phyloP scores from a whole-genome alignment of 2,113 vertebrate genomes.

The Ginglymostoma cirratum region DNA sequence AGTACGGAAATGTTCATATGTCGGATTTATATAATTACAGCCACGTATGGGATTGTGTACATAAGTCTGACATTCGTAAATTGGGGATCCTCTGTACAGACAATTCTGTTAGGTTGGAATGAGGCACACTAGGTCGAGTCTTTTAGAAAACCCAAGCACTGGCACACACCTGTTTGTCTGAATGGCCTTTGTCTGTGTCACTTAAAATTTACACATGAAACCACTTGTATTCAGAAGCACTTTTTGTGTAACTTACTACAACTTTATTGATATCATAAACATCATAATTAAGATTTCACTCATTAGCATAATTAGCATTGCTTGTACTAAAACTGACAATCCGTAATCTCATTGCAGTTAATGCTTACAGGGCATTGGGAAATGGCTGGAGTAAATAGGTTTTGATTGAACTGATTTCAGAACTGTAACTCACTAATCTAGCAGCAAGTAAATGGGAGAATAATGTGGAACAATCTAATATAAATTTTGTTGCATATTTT shows the following conservation, averaged over 20 bases:
- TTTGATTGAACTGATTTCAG: not conserved
- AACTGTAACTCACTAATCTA: not conserved
- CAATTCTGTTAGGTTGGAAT: not conserved
- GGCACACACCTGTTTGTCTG: not conserved
- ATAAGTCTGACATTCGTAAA: too few relatives aligned
- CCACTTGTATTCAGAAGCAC: not conserved
- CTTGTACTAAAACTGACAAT: not conserved
- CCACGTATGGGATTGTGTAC: too few relatives aligned
- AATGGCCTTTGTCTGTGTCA: not conserved
- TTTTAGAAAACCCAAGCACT: not conserved
- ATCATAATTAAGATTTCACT: not conserved
- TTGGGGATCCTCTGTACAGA: too few relatives aligned
- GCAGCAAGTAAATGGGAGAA: not conserved
- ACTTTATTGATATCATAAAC: not conserved
- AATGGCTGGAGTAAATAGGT: not conserved
- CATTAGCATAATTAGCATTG: not conserved
- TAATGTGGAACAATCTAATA: not conserved
- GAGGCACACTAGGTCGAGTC: not conserved
- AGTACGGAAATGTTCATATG: too few relatives aligned
- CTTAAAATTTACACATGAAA: not conserved
- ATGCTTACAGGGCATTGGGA: not conserved
- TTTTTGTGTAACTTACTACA: not conserved
- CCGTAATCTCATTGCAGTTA: not conserved
- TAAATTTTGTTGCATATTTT: not conserved
- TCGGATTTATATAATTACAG: too few relatives aligned